These are phyloP conservation scores for Elegia similella DNA, from an alignment of 2,888 invertebrate species.

Conservation along the genomic window DNA sequence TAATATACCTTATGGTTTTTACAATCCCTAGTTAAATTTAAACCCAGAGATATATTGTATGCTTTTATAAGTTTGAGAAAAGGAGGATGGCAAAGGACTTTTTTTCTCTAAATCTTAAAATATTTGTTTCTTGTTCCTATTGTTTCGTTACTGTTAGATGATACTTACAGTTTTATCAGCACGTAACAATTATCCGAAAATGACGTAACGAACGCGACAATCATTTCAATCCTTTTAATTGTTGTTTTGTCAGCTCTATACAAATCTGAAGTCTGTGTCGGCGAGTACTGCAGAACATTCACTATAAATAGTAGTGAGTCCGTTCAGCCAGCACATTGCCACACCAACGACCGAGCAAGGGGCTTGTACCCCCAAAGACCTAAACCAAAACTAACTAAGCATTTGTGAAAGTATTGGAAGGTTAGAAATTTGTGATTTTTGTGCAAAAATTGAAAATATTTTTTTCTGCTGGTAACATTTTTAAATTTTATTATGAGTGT, in stretches of 20 bases:
- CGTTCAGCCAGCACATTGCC: slow-evolving; percentile 60
- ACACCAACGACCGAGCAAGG: slow-evolving; percentile 57
- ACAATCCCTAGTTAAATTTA: too few species aligned
- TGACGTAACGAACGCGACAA: slow-evolving; percentile 34
- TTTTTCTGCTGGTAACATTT: slow-evolving; percentile 26
- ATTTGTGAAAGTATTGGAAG: slow-evolving; percentile 72
- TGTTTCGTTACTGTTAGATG: too few species aligned
- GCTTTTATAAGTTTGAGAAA: too few species aligned
- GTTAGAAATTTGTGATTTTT: slow-evolving; percentile 38
- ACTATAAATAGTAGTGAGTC: slow-evolving; percentile 68
- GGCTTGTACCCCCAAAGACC: slow-evolving; percentile 52
- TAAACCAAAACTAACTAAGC: slow-evolving; percentile 45
- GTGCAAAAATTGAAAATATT: slow-evolving; percentile 20
- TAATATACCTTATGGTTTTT: too few species aligned
- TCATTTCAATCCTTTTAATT: slow-evolving; percentile 24
- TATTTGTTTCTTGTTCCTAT: too few species aligned
- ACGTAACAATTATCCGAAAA: slow-evolving; percentile 3
- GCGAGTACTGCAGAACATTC: slow-evolving; percentile 39
- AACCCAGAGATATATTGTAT: too few species aligned
- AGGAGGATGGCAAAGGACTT: too few species aligned
- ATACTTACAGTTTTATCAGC: neutral
- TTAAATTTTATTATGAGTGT: slow-evolving; percentile 33
- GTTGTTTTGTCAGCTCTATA: slow-evolving; percentile 46
- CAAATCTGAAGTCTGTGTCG: slow-evolving; percentile 34
- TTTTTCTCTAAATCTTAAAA: too few species aligned